Base-by-base conservation (phyloP, 2,888 invertebrate species). In the Ligdia adustata region DNA sequence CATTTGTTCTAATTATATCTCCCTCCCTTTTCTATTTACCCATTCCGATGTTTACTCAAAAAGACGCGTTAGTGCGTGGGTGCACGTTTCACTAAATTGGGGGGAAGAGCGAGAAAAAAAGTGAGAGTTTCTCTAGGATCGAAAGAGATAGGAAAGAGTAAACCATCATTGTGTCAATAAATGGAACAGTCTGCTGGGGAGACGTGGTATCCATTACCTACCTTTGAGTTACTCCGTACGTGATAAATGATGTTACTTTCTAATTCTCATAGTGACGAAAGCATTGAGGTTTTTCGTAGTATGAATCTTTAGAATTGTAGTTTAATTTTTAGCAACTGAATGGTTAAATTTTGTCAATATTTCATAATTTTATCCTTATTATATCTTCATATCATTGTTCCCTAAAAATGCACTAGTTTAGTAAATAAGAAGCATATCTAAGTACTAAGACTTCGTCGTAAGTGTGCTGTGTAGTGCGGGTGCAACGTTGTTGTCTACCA, bases 1-100 rank as follows among this genome's bases (percentile, higher is more conserved):
- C 78, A 78, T 85, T 82, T 76, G 80, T 87, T 89, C 88, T 89
- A 87, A 89, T 89, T 88, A 87, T 88, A 87, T 72, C 82, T 77
- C 79, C 75, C 82, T 81, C 79, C 80, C 81, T 82, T 79, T 81
- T 80, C 82, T 89, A 88, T 89, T 88, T 88, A 76, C 75, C 71
- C 78, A 85, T 85, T 81, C 78, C 79, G 70, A 72, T 90, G 86
- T 90, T 89, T 88, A 87, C 86, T 78, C 78, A 72, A 80, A 82
- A 83, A 86, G 86, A 82, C 87, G 82, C 78, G 79, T 69, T 79
- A 63, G 72, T 78, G 82, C 84, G 86, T 87, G 87, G 89, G 89
- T 82, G 86, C 72, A 67, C 71, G 75, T 72, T 43, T 70, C 69
- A 81, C 84, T 84, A 84, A 83, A 86, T 87, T 87, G 76, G 87